Conservation (phyloP, 2,113 vertebrate genomes). For the Crotalus helleri region DNA sequence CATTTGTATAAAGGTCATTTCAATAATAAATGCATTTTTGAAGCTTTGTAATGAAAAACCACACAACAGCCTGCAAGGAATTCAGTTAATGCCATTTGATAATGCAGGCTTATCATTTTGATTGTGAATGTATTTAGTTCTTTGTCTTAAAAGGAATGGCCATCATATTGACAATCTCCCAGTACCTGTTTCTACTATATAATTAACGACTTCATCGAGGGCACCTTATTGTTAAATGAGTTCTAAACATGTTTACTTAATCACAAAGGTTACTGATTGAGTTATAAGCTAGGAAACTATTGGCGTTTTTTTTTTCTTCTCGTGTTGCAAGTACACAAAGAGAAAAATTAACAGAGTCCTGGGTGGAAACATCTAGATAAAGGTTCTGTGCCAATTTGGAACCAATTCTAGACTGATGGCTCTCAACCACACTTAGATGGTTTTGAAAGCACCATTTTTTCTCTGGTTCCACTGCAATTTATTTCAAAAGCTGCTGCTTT, state of each 20-base stretch:
- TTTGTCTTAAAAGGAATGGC: conserved; percentile 17
- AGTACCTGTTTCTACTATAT: conserved; percentile 2
- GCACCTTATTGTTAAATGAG: neutral
- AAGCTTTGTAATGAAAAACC: neutral
- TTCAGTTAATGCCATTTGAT: neutral
- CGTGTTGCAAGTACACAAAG: neutral
- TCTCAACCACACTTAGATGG: too few relatives aligned
- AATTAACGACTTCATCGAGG: conserved; percentile 15
- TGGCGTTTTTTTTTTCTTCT: neutral
- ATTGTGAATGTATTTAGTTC: neutral
- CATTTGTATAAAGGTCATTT: neutral
- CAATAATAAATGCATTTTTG: neutral
- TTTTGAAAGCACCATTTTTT: neutral
- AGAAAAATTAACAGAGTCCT: neutral
- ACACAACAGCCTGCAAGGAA: neutral
- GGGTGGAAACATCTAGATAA: neutral
- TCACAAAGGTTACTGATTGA: neutral
- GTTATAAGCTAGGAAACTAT: neutral
- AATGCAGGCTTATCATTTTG: neutral
- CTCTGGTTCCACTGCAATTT: neutral
- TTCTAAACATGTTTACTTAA: neutral
- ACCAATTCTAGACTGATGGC: neutral
- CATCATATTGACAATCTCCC: conserved; percentile 9
- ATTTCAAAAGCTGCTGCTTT: neutral
- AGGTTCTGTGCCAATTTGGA: neutral